These are phyloP conservation scores for Falco columbarius DNA, from an alignment of 2,797 vertebrate species.

Conservation along the genomic window DNA sequence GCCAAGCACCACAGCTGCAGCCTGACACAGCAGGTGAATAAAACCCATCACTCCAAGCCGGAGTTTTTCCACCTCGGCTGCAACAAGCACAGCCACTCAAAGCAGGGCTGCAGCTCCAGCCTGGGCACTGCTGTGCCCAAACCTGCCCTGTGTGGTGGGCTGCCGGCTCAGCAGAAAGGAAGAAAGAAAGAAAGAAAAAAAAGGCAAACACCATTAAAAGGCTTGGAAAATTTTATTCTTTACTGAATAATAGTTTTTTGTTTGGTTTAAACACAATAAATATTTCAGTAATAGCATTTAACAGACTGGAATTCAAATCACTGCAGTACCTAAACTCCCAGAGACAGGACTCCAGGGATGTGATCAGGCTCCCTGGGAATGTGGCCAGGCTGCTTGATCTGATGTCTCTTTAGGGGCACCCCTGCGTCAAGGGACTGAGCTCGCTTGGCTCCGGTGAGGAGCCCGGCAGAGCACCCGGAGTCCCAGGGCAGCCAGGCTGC, in stretches of 20 bases:
- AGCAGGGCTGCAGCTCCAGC: background rate
- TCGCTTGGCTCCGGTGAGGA: accelerated
- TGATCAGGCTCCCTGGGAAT: background rate
- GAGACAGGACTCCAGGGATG: background rate
- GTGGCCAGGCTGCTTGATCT: background rate
- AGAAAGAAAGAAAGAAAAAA: background rate
- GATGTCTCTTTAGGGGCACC: background rate
- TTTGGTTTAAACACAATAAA: constrained; percentile 77
- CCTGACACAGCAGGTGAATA: too few species aligned
- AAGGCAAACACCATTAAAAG: constrained; percentile 49
- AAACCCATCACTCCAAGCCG: too few species aligned
- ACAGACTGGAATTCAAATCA: constrained; percentile 59
- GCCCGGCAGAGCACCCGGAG: background rate
- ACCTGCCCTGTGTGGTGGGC: too few species aligned
- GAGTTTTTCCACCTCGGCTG: background rate
- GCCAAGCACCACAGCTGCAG: too few species aligned
- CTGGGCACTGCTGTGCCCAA: background rate
- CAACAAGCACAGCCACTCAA: accelerated
- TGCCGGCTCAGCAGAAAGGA: background rate
- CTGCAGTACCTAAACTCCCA: constrained; percentile 38
- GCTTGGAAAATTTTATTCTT: constrained; percentile 73
- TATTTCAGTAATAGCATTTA: constrained; percentile 69
- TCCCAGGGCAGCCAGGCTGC: background rate
- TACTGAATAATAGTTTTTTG: background rate
- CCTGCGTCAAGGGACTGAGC: too few species aligned